Evolutionary conservation across 2,888 invertebrate genomes (phyloP).

Genomic region (Andricus curvator): DNA sequence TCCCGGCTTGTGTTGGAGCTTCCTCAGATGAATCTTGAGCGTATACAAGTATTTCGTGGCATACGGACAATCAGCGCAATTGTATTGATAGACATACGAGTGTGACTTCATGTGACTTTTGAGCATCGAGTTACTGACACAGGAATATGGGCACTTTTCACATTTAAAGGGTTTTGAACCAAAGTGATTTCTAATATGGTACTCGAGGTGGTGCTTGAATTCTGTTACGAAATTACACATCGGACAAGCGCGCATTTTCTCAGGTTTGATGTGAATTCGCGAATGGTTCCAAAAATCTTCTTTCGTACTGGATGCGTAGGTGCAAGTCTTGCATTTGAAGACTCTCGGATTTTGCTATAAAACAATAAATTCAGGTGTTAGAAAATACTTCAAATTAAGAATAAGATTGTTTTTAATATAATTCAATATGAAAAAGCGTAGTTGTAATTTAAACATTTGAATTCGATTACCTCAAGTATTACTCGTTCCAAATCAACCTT

Average conservation of each 20-base stretch:
- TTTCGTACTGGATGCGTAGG: constrained; percentile 91
- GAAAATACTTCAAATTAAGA: too few species aligned
- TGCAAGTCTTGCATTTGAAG: constrained; percentile 91
- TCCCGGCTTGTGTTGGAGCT: constrained; percentile 87
- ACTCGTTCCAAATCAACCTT: too few species aligned
- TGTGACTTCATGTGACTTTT: constrained; percentile 99
- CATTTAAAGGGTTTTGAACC: constrained; percentile 98
- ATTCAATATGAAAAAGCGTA: too few species aligned
- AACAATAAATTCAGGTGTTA: too few species aligned
- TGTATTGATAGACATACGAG: constrained; percentile 93
- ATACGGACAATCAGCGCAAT: constrained; percentile 95
- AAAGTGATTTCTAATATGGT: constrained; percentile 96
- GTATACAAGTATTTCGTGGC: constrained; percentile 99
- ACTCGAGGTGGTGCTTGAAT: constrained; percentile 98
- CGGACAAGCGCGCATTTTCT: constrained; percentile 93
- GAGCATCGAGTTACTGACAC: constrained; percentile 99
- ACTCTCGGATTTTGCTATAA: too few species aligned
- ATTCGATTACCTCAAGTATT: too few species aligned
- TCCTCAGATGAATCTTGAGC: constrained; percentile 93
- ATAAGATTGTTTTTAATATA: too few species aligned
- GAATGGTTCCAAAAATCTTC: constrained; percentile 96
- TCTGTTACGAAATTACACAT: constrained; percentile 98
- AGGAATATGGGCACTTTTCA: constrained; percentile 91
- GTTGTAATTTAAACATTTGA: too few species aligned
- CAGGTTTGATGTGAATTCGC: constrained; percentile 93